A percentile compares a stretch with the other conserved stretches of the same genome.
phyloP scores from a whole-genome alignment of 2,113 vertebrate species.

The Panthera tigris region DNA sequence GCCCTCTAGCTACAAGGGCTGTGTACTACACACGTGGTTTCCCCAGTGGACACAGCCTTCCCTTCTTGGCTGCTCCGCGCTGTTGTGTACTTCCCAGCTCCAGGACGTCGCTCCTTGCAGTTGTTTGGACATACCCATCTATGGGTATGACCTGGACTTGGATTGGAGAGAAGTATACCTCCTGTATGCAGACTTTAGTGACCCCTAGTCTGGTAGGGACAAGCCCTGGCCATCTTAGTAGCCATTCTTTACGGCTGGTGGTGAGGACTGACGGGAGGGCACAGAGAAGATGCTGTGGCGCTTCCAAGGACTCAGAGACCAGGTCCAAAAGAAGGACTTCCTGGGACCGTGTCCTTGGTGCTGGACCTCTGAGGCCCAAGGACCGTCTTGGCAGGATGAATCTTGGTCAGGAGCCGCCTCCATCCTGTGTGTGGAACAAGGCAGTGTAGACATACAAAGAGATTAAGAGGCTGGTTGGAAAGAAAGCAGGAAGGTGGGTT shows the following conservation, averaged over 20 bases:
- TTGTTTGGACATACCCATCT: not conserved
- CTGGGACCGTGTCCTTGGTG: not conserved
- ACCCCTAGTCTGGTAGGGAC: not conserved
- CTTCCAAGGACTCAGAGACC: not conserved
- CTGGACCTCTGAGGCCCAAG: not conserved
- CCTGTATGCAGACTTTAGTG: not conserved
- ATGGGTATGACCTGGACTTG: not conserved
- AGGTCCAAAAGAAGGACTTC: not conserved
- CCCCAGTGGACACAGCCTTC: rapidly evolving
- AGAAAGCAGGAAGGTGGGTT: not conserved
- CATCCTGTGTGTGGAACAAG: not conserved
- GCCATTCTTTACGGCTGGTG: not conserved
- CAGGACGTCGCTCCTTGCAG: not conserved
- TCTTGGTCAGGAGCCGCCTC: not conserved
- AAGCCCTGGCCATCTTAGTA: not conserved
- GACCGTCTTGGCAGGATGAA: not conserved
- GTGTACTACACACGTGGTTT: not conserved
- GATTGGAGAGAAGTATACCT: not conserved
- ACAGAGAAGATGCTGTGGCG: not conserved
- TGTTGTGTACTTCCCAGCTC: not conserved
- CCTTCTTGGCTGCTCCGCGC: not conserved
- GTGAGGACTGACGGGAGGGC: not conserved
- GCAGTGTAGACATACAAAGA: not conserved
- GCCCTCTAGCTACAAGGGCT: not conserved
- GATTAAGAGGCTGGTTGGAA: not conserved